Evolutionary conservation across 2,797 vertebrate genomes (phyloP).

Genomic region (Pipistrellus pygmaeus): DNA sequence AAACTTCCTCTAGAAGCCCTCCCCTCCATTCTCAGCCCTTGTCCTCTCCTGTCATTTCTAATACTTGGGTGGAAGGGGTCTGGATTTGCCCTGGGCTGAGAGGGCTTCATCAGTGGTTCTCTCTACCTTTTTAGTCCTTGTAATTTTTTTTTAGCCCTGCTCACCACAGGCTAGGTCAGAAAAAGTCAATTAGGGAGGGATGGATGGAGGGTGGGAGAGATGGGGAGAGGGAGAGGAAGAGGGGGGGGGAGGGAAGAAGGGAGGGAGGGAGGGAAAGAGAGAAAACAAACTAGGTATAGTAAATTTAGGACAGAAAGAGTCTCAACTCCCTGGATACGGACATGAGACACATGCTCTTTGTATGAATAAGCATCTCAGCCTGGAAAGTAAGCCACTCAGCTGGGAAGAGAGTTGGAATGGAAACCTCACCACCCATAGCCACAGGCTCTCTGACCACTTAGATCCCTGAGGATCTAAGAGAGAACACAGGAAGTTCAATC

Average conservation of each 20-base stretch:
- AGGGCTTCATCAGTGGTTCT: background rate
- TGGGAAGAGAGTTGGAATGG: background rate
- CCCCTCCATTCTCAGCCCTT: background rate
- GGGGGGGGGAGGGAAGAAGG: too few species aligned
- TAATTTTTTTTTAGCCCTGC: background rate
- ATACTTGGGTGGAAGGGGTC: background rate
- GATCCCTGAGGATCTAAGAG: slow-evolving; percentile 67
- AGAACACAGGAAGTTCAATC: slow-evolving; percentile 48
- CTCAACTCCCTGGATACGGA: background rate
- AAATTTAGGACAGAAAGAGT: background rate
- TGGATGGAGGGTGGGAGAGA: background rate
- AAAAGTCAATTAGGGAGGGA: slow-evolving; percentile 4
- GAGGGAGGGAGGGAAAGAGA: too few species aligned
- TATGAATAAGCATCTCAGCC: background rate
- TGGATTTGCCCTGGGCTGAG: background rate
- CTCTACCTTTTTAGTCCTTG: background rate
- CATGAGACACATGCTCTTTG: background rate
- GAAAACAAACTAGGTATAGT: background rate
- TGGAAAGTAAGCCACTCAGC: background rate
- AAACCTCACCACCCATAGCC: background rate
- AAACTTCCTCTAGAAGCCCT: background rate
- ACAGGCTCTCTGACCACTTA: slow-evolving; percentile 31
- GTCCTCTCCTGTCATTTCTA: background rate
- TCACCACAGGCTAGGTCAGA: background rate
- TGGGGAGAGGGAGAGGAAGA: rapidly evolving